Evolutionary conservation across 2,797 vertebrate species (phyloP).

Genomic region (Danio jaintianensis): DNA sequence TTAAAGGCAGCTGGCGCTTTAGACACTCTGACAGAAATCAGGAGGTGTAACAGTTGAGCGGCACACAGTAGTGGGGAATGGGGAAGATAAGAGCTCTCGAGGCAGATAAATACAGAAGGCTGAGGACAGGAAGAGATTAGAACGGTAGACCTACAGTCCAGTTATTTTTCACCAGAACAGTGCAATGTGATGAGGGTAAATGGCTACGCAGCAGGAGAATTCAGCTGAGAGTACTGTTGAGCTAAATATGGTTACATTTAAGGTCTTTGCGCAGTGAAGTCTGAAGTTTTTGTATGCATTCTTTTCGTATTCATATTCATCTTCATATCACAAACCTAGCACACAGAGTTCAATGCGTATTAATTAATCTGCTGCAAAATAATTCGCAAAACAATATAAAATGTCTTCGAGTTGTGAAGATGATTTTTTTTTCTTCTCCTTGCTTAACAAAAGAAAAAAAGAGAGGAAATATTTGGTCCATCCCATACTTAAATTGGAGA

Average conservation of each 20-base stretch:
- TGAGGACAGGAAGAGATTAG: not conserved
- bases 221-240: not conserved
- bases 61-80: conserved; percentile 5
- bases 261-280: no score
- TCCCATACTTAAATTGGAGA: no score
- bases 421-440: no score
- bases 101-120: not conserved
- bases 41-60: conserved; percentile 13
- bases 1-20: conserved; percentile 29
- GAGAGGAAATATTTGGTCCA: no score
- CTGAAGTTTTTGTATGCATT: no score
- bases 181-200: not conserved
- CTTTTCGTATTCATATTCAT: no score
- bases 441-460: no score
- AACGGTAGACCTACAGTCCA: not conserved
- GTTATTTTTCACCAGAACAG: conserved; percentile 15
- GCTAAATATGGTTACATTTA: not conserved
- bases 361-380: no score
- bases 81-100: conserved; percentile 35
- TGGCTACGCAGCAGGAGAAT: not conserved
- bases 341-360: no score
- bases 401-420: no score
- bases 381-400: no score
- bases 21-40: conserved; percentile 22
- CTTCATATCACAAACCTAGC: no score